These are phyloP conservation scores for Phenganax subtilis DNA, from an alignment of 92 coral and sea anemone species.

Conservation along the genomic window DNA sequence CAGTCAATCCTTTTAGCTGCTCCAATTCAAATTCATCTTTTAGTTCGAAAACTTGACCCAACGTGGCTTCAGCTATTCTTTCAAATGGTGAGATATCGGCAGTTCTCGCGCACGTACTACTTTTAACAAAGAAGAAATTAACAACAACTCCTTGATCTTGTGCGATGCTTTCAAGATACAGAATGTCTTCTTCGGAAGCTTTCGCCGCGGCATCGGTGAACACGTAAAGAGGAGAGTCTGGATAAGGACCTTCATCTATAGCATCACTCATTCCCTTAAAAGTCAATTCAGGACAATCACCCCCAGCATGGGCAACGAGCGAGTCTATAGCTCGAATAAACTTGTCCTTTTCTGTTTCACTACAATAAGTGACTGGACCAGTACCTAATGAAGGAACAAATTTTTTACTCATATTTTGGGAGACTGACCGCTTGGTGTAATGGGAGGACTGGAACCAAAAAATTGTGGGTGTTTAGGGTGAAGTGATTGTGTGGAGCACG, in stretches of 20 bases:
- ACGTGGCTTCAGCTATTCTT: slow-evolving; percentile 60
- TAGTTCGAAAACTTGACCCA: slow-evolving; percentile 61
- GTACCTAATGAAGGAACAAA: background rate
- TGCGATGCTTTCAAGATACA: background rate
- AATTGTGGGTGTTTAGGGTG: too few species aligned
- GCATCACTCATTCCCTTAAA: slow-evolving; percentile 37
- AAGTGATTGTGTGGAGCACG: too few species aligned
- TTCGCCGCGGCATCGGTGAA: slow-evolving; percentile 31
- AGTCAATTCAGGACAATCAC: slow-evolving; percentile 37
- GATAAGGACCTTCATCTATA: slow-evolving; percentile 16
- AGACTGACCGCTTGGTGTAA: too few species aligned
- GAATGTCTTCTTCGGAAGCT: background rate
- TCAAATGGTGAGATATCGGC: slow-evolving; percentile 46
- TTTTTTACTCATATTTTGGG: too few species aligned
- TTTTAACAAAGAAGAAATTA: slow-evolving; percentile 21
- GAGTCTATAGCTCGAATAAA: slow-evolving; percentile 7
- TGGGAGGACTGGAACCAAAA: too few species aligned
- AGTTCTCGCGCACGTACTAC: background rate
- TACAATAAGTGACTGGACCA: slow-evolving; percentile 28
- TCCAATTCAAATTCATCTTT: slow-evolving; percentile 51
- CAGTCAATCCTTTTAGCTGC: slow-evolving; percentile 59
- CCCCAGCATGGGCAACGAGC: slow-evolving; percentile 12
- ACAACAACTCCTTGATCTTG: slow-evolving; percentile 3
- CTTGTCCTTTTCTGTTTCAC: background rate
- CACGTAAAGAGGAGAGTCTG: slow-evolving; percentile 24